Percentiles rank a stretch among this genome's conserved stretches.
phyloP scores from a whole-genome alignment of 2,888 invertebrate genomes.

The Diplazon laetatorius region DNA sequence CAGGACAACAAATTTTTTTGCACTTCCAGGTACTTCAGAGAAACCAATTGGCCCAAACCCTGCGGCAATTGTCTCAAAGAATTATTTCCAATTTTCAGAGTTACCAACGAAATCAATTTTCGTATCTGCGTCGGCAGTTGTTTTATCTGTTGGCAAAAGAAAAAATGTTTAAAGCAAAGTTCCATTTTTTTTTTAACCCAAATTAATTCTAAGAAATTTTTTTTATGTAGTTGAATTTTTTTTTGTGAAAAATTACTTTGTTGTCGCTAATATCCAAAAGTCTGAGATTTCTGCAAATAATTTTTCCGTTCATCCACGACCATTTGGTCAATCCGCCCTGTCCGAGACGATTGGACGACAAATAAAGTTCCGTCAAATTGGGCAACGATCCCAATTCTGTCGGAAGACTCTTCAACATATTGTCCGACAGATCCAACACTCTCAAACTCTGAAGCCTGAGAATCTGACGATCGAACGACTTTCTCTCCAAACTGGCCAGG shows the following conservation, averaged over 20 bases:
- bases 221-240: too few species aligned
- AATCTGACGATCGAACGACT: constrained; percentile 88
- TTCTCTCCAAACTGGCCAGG: constrained; percentile 86
- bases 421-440: constrained; percentile 88
- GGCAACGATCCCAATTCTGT: constrained; percentile 87
- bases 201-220: too few species aligned
- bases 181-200: too few species aligned
- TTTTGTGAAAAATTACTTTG: too few species aligned
- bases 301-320: constrained; percentile 86
- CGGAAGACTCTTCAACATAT: constrained; percentile 88
- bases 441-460: constrained; percentile 87
- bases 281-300: constrained; percentile 84
- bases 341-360: constrained; percentile 87
- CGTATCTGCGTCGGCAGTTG: constrained; percentile 86
- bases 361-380: constrained; percentile 85
- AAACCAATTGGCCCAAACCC: constrained; percentile 85
- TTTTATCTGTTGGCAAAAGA: constrained; percentile 79
- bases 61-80: constrained; percentile 85
- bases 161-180: constrained; percentile 9
- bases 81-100: constrained; percentile 87
- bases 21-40: constrained; percentile 84
- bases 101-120: constrained; percentile 86
- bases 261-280: constrained; percentile 88
- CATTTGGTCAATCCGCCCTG: constrained; percentile 84
- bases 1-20: constrained; percentile 84